Evolutionary conservation across 2,113 vertebrate species (phyloP).

Genomic region (Castor canadensis): DNA sequence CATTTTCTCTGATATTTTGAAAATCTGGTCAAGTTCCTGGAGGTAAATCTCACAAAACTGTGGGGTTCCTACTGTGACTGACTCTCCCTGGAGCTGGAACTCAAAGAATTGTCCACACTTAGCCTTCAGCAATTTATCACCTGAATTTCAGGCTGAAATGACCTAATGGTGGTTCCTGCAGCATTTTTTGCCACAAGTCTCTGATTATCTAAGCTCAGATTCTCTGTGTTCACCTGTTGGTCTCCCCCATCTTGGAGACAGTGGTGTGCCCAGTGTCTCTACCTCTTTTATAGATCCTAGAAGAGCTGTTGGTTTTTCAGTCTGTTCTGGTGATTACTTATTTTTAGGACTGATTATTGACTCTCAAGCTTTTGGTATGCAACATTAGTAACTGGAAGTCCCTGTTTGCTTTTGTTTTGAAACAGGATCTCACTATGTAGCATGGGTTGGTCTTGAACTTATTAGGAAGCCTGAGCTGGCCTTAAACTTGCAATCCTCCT

Average conservation of each 20-base stretch:
- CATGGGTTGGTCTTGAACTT: neutral
- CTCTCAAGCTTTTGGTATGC: neutral
- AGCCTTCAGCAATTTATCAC: neutral
- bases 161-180: neutral
- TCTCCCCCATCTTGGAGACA: neutral
- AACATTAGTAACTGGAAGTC: neutral
- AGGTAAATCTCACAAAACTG: neutral
- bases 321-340: neutral
- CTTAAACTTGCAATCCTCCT: neutral
- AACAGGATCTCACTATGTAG: neutral
- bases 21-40: neutral
- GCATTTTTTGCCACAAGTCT: neutral
- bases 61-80: neutral
- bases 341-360: neutral
- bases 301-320: neutral
- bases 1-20: no score
- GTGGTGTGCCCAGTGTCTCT: neutral
- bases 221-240: neutral
- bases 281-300: neutral
- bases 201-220: no score
- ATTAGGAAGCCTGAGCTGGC: no score
- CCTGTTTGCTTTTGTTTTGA: neutral
- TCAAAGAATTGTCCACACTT: neutral
- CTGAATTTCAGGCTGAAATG: neutral
- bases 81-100: neutral